These are phyloP conservation scores for Ceyx margarethae DNA, from an alignment of 2,113 vertebrate genomes.

Conservation along the genomic window DNA sequence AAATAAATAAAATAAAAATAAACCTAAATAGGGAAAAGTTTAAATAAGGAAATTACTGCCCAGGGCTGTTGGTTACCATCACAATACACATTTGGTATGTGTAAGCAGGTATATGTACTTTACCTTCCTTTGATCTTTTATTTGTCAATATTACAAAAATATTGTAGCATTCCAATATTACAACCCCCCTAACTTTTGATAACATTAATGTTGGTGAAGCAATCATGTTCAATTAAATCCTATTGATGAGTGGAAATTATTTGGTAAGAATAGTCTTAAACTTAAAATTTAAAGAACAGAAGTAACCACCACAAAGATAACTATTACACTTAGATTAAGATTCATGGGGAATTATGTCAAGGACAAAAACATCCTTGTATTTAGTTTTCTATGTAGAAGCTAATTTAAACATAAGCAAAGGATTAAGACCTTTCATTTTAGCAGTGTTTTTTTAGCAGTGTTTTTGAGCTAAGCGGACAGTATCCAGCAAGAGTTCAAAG, in stretches of 20 bases:
- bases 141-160: background rate
- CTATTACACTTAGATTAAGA: background rate
- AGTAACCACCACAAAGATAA: background rate
- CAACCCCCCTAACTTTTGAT: background rate
- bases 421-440: constrained; percentile 34
- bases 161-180: background rate
- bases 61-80: background rate
- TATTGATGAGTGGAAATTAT: background rate
- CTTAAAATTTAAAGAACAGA: background rate
- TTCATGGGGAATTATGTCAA: background rate
- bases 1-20: background rate
- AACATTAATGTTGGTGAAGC: background rate
- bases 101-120: background rate
- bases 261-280: background rate
- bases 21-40: background rate
- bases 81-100: background rate
- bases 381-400: background rate
- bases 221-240: background rate
- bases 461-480: constrained; percentile 2
- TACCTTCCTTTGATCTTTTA: background rate
- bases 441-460: constrained; percentile 20
- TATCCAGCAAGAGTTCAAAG: constrained; percentile 52
- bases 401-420: constrained; percentile 21
- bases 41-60: background rate
- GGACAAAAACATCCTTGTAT: constrained; percentile 9